A percentile compares a stretch with the other conserved stretches of the same genome.
Conservation (phyloP, 2,888 invertebrate species). For the Tiliacea citrago region DNA sequence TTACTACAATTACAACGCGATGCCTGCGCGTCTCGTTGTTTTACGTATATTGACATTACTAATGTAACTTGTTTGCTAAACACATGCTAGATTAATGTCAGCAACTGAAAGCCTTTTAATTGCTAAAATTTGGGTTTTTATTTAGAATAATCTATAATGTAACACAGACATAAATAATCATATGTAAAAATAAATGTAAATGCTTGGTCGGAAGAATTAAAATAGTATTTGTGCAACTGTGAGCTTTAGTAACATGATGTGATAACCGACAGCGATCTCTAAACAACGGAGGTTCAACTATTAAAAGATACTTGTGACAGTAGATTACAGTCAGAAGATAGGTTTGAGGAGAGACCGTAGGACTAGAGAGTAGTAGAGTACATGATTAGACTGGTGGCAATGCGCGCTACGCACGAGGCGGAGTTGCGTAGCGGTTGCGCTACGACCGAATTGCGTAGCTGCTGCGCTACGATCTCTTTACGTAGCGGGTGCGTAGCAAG, state of each 20-base stretch:
- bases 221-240: neutral
- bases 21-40: slow-evolving; percentile 14
- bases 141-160: neutral
- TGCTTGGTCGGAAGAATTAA: neutral
- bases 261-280: neutral
- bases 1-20: slow-evolving; percentile 48
- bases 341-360: neutral
- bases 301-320: neutral
- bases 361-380: neutral
- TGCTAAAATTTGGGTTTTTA: neutral
- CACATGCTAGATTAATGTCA: too few relatives aligned
- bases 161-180: neutral
- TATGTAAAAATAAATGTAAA: neutral
- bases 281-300: neutral
- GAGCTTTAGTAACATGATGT: neutral
- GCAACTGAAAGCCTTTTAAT: neutral
- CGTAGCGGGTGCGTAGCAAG: too few relatives aligned
- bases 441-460: neutral
- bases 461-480: neutral
- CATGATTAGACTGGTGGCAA: too few relatives aligned
- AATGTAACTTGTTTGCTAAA: neutral
- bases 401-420: too few relatives aligned
- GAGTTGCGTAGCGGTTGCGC: neutral
- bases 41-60: neutral
- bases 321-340: neutral